Evolutionary conservation across 1,140 invertebrate genomes (phyloP).

Genomic region (Lasioglossum albipes): DNA sequence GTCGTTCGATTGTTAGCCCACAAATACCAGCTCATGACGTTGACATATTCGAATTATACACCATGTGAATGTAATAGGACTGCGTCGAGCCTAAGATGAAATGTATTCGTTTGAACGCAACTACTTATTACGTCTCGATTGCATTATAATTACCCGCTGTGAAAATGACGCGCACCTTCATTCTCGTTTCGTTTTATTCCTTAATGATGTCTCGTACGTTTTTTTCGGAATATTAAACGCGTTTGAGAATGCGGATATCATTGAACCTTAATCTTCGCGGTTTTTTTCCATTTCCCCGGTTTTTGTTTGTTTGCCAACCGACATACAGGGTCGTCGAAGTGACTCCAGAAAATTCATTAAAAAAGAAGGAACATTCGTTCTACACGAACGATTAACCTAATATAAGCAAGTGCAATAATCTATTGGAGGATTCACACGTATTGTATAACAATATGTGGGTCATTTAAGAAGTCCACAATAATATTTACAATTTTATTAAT

Average conservation of each 20-base stretch:
- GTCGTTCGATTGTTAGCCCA: constrained; percentile 32
- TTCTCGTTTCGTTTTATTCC: background rate
- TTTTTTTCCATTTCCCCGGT: background rate
- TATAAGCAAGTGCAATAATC: too few relatives aligned
- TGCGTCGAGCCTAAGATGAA: constrained; percentile 15
- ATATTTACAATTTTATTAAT: too few relatives aligned
- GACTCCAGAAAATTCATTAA: too few relatives aligned
- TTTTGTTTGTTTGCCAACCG: too few relatives aligned
- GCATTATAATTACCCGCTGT: constrained; percentile 19
- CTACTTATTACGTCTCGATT: constrained; percentile 22
- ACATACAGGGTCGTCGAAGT: too few relatives aligned
- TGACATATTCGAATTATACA: constrained; percentile 45
- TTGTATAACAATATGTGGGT: too few relatives aligned
- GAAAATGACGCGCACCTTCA: background rate
- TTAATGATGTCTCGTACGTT: background rate
- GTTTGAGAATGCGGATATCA: background rate
- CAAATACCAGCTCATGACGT: constrained; percentile 16
- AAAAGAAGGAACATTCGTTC: too few relatives aligned
- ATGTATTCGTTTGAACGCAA: constrained; percentile 22
- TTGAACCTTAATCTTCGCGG: background rate
- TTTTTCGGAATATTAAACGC: constrained; percentile 5
- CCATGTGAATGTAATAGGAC: constrained; percentile 19
- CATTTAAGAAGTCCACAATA: too few relatives aligned
- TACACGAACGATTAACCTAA: too few relatives aligned
- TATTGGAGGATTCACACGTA: too few relatives aligned